Conservation (phyloP, 1,140 invertebrate genomes). For the Zaprionus ornatus region DNA sequence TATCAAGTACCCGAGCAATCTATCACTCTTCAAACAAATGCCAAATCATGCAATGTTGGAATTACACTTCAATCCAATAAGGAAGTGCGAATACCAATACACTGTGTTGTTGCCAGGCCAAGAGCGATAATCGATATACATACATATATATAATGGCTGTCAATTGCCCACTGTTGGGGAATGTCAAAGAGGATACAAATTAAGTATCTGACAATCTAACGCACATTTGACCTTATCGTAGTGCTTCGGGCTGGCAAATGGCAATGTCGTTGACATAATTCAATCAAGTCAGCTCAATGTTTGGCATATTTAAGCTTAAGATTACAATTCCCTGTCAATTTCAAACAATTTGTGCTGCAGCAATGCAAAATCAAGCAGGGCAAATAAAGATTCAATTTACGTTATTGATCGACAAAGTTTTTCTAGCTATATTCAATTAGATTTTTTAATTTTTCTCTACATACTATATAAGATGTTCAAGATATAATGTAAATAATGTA, state of each 20-base stretch:
- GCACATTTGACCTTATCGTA: slow-evolving; percentile 45
- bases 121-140: slow-evolving; percentile 48
- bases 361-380: background rate
- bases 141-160: slow-evolving; percentile 48
- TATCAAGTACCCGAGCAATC: slow-evolving; percentile 26
- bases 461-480: no score
- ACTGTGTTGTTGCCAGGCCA: slow-evolving; percentile 7
- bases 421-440: no score
- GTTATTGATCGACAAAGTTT: no score
- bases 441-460: no score
- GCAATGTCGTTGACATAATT: background rate
- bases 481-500: no score
- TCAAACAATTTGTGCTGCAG: background rate
- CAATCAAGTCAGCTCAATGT: slow-evolving; percentile 17
- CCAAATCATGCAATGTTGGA: slow-evolving; percentile 62
- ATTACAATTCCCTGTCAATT: background rate
- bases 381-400: no score
- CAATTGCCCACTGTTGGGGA: slow-evolving; percentile 7
- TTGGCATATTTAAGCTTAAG: background rate
- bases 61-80: slow-evolving; percentile 50
- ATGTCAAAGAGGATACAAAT: slow-evolving; percentile 40
- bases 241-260: background rate
- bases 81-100: slow-evolving; percentile 42
- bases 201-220: slow-evolving; percentile 35
- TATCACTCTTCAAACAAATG: slow-evolving; percentile 65